Base-by-base conservation (phyloP, 1,140 invertebrate species). In the Pygmarrhopalites habei region DNA sequence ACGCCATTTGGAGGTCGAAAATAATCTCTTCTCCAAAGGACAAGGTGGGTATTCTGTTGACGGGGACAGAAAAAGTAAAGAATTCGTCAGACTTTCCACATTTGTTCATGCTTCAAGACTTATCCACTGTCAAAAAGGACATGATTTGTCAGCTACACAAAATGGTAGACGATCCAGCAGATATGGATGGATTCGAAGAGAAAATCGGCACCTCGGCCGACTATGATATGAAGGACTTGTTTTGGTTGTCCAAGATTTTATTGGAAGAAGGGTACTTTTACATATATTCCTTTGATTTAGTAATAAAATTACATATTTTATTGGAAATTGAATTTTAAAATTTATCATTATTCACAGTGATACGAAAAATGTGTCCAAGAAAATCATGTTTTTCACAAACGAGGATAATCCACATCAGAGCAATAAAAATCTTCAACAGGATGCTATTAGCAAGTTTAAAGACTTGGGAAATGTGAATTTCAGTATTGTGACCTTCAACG, bases 381-480 rank as follows among this genome's bases (percentile, higher is more conserved):
- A 61, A 19, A 58, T 66, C 2, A 26, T 66, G 46, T 58, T 52
- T 2, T 62, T 66, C 35, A 66, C 64, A 3, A 41, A 23, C 12
- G 58, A 69, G 7, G 64, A 66, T 49, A 56, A 58, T 43, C 68
- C 68, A 23, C 61, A 64, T 55, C 26, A 2, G 5, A 29, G 25
- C 5, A 51, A 64, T 3, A 15, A 30, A 1, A 57, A 62, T 47
- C 41, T 62, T 12, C 61, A 53, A 14, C 23, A 59, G 3, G 58
- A 58, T 44, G 49, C 49, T 14, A 32, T 65, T 17, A 21, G 58
- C 21, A 69, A 66, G 43, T 64, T 62, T 26, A 61, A 62, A 28
- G 68, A 69, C 64, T 35, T 69, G 3, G 68, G 68, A 3, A 60
- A 64, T 2, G 51, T 69, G 15, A 49, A 66, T 26, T 62, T 69